phyloP scores from a whole-genome alignment of 2,113 vertebrate species.

The Sminthopsis crassicaudata region DNA sequence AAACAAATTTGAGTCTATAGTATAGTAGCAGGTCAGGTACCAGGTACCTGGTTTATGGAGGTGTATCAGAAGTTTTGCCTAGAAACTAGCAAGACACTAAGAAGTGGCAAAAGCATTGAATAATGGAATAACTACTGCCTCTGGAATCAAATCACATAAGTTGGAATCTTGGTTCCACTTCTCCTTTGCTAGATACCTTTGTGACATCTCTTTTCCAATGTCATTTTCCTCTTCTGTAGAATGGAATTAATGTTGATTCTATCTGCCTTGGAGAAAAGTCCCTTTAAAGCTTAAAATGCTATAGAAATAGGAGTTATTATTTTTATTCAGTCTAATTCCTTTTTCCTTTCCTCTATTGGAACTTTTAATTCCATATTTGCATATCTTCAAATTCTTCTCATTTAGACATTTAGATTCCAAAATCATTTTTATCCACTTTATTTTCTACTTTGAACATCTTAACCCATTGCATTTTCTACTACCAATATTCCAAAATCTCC shows the following conservation, averaged over 20 bases:
- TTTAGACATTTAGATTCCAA: neutral
- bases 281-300: neutral
- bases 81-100: neutral
- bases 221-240: neutral
- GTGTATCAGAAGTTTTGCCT: neutral
- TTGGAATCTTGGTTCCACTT: neutral
- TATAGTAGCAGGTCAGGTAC: neutral
- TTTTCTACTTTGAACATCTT: neutral
- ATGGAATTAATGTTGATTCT: neutral
- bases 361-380: neutral
- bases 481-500: neutral
- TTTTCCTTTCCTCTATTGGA: neutral
- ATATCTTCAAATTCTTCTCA: neutral
- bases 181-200: neutral
- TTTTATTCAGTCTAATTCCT: neutral
- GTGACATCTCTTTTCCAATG: neutral
- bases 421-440: neutral
- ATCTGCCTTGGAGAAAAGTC: neutral
- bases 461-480: neutral
- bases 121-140: neutral
- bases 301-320: neutral
- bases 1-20: neutral
- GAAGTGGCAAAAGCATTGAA: neutral
- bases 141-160: neutral
- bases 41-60: neutral